Percentiles rank a stretch among this genome's conserved stretches.
Evolutionary conservation across 92 coral and sea anemone species (phyloP).

Genomic region (Palythoa caribaeorum): DNA sequence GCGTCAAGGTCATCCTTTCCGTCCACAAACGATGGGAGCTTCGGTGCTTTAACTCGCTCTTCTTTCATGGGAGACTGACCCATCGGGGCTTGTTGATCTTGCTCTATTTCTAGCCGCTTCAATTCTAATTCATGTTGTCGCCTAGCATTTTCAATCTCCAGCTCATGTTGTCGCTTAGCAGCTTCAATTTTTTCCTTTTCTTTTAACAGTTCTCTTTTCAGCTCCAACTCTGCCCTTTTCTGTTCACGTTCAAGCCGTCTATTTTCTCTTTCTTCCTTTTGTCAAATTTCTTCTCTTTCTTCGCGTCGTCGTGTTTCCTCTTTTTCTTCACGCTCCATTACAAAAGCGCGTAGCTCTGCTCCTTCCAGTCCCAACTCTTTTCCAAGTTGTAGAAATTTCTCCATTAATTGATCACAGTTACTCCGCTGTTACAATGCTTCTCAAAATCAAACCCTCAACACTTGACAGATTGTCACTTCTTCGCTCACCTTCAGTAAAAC

Average conservation of each 20-base stretch:
- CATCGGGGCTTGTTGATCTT: neutral
- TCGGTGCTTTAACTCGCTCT: neutral
- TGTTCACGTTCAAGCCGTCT: slow-evolving; percentile 3
- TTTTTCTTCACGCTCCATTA: neutral
- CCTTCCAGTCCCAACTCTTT: too few species aligned
- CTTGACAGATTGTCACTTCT: too few species aligned
- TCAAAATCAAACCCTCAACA: neutral
- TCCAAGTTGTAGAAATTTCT: neutral
- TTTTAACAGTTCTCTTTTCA: neutral
- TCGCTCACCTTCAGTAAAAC: too few species aligned
- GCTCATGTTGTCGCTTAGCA: too few species aligned
- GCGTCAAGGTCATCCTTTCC: neutral
- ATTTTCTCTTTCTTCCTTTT: neutral
- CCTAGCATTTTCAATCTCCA: neutral
- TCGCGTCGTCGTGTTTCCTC: too few species aligned
- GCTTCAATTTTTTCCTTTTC: neutral
- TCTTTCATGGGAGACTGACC: neutral
- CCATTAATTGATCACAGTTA: neutral
- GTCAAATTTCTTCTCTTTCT: too few species aligned
- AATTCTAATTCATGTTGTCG: neutral
- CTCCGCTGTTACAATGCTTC: neutral
- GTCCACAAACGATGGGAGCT: neutral
- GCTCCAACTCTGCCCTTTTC: neutral
- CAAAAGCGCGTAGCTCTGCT: neutral
- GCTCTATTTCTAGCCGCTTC: neutral